phyloP scores from a whole-genome alignment of 2,113 vertebrate species.

The Vanacampus margaritifer region DNA sequence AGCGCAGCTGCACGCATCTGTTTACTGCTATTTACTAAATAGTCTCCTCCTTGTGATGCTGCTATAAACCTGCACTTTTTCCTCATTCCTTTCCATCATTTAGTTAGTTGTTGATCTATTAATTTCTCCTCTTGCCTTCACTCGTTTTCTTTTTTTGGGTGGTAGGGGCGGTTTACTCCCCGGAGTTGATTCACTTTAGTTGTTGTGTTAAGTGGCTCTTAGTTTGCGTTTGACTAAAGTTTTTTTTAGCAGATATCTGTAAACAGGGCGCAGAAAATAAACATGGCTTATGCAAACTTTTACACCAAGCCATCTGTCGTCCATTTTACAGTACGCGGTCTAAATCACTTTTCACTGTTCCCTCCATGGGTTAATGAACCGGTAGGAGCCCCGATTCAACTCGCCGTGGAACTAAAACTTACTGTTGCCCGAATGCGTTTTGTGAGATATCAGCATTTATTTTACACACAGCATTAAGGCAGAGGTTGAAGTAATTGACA shows the following conservation, averaged over 20 bases:
- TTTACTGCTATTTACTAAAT: constrained; percentile 75
- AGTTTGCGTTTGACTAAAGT: constrained; percentile 47
- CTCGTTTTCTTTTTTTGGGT: constrained; percentile 8
- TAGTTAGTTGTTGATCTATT: constrained; percentile 45
- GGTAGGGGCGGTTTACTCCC: too few species aligned
- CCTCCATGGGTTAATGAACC: constrained; percentile 27
- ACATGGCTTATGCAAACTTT: constrained; percentile 21
- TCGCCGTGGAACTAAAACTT: constrained; percentile 20
- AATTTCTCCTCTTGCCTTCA: constrained; percentile 28
- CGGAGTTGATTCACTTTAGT: constrained; percentile 3
- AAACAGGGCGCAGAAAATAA: constrained; percentile 39
- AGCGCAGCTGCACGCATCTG: constrained; percentile 70
- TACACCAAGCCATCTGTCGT: constrained; percentile 18
- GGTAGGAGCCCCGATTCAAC: constrained; percentile 26
- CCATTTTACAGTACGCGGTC: constrained; percentile 7
- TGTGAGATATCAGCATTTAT: constrained; percentile 57
- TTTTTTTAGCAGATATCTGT: constrained; percentile 38
- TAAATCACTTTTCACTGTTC: constrained; percentile 11
- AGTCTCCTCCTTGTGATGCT: constrained; percentile 66
- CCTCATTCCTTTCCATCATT: constrained; percentile 37
- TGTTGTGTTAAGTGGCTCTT: constrained; percentile 46
- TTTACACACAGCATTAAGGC: constrained; percentile 55
- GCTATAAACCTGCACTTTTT: constrained; percentile 53
- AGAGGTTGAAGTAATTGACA: constrained; percentile 47
- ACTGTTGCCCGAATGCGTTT: constrained; percentile 48